Conservation (phyloP, 2,888 invertebrate genomes). For the Cephus pygmeus region DNA sequence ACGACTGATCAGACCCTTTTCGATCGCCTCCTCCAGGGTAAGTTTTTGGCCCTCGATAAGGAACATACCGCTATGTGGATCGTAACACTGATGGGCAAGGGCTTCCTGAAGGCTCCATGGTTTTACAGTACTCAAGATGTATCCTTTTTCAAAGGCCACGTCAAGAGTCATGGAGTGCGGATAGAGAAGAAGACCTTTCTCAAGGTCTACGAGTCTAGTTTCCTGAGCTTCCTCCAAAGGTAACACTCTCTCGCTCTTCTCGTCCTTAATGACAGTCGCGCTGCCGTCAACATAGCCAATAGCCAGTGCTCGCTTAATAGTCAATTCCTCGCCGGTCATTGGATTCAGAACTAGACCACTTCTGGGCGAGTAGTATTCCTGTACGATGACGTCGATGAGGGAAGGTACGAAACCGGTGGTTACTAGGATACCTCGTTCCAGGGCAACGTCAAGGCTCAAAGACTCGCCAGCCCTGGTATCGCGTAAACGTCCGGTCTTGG, state of each 20-base stretch:
- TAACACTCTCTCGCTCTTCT: slow-evolving; percentile 74
- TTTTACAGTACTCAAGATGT: slow-evolving; percentile 80
- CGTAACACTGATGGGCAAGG: slow-evolving; percentile 82
- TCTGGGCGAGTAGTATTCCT: slow-evolving; percentile 81
- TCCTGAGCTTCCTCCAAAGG: slow-evolving; percentile 78
- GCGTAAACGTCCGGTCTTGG: slow-evolving; percentile 78
- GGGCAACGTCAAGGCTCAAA: slow-evolving; percentile 77
- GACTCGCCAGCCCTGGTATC: slow-evolving; percentile 78
- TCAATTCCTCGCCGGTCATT: slow-evolving; percentile 78
- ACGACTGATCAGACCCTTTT: slow-evolving; percentile 79
- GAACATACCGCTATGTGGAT: slow-evolving; percentile 79
- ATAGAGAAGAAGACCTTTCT: slow-evolving; percentile 76
- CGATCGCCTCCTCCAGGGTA: slow-evolving; percentile 80
- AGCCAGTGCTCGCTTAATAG: slow-evolving; percentile 80
- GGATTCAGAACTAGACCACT: slow-evolving; percentile 83
- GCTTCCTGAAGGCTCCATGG: slow-evolving; percentile 88
- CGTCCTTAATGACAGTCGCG: slow-evolving; percentile 80
- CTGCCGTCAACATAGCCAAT: slow-evolving; percentile 78
- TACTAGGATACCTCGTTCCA: slow-evolving; percentile 77
- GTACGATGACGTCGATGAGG: slow-evolving; percentile 78
- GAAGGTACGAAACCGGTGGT: slow-evolving; percentile 79
- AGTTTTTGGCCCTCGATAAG: slow-evolving; percentile 76
- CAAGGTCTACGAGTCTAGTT: slow-evolving; percentile 76
- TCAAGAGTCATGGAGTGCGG: slow-evolving; percentile 78
- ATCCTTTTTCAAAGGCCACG: slow-evolving; percentile 84